Base-by-base conservation (phyloP, 1,140 invertebrate species). In the Schlechtendalia chinensis region DNA sequence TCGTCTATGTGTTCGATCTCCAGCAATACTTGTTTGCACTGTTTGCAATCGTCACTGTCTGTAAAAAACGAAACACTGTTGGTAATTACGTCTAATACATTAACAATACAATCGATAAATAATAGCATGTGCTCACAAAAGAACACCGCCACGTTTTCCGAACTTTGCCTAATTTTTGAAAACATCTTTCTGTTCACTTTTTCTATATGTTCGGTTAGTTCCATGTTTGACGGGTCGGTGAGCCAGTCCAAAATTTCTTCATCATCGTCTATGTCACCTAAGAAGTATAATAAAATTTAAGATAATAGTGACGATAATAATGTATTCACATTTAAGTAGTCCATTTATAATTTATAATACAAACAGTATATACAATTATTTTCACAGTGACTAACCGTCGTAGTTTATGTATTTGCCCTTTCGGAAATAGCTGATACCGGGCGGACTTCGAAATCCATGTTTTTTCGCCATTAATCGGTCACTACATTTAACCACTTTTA, bases 1-100 rank as follows among this genome's bases (percentile, higher is more conserved):
- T 97, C 95, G 84, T 97, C 95, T 82, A 97, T 96, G 84, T 96
- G 93, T 85, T 97, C 95, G 75, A 97, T 92, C 85, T 96, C 94
- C 11, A 90, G 87, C 82, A 97, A 87, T 10, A 97, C 95, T 85
- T 92, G 90, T 77, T 92, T 91, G 86, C 96, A 97, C 85, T 96
- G 94, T 87, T 97, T 96, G 87, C 95, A 97, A 86, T 96, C 94
- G 88, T 93, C 93, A 88, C 93, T 95, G 87, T 96, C 94, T 96
- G 32, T 39, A 39, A 86, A 50, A 69, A 69, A 47, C 54, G 61
- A 63, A 5, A 16, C 5, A 47, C 6, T 50, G 32, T 27, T 27
- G 39, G 14, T 19, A 14, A 69, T 69, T 24, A 47, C 29, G 24
- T 29, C 22, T 22, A 29, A 61, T 16, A 61, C 19, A 22, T 56